These are phyloP conservation scores for Regulus satrapa DNA, from an alignment of 2,113 vertebrate genomes.

Conservation along the genomic window DNA sequence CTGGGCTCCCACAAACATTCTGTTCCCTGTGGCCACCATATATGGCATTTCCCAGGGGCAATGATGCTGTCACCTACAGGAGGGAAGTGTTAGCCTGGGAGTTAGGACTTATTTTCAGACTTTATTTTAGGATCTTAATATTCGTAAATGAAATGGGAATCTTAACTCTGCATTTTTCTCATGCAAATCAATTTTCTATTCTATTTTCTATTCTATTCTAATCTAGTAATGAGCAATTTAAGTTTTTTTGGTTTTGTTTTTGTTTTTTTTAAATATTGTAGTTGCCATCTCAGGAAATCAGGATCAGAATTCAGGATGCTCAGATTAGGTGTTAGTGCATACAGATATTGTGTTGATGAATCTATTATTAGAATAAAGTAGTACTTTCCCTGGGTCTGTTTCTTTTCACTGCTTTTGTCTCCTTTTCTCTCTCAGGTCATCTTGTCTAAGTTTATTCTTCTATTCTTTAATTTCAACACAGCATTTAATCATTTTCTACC, in stretches of 20 bases:
- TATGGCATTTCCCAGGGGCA: background rate
- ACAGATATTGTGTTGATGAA: conserved; percentile 3
- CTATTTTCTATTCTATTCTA: no score
- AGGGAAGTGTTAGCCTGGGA: background rate
- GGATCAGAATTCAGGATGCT: conserved; percentile 13
- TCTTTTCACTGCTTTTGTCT: background rate
- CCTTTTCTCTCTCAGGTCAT: background rate
- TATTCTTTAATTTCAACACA: background rate
- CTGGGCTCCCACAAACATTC: background rate
- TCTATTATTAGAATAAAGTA: conserved; percentile 26
- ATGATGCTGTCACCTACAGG: background rate
- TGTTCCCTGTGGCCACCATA: background rate
- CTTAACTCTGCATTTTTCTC: background rate
- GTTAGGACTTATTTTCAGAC: background rate
- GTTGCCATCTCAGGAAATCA: conserved; percentile 15
- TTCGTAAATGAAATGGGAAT: background rate
- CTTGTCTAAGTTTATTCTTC: background rate
- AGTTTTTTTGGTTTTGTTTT: no score
- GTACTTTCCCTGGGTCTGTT: background rate
- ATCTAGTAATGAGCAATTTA: conserved; percentile 42
- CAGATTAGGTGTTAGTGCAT: conserved; percentile 11
- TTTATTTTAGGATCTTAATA: background rate
- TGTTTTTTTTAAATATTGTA: background rate
- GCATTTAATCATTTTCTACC: background rate
- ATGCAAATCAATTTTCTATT: conserved; percentile 42